Conservation (phyloP, 1,140 invertebrate species). For the Leptoteleia sp. region DNA sequence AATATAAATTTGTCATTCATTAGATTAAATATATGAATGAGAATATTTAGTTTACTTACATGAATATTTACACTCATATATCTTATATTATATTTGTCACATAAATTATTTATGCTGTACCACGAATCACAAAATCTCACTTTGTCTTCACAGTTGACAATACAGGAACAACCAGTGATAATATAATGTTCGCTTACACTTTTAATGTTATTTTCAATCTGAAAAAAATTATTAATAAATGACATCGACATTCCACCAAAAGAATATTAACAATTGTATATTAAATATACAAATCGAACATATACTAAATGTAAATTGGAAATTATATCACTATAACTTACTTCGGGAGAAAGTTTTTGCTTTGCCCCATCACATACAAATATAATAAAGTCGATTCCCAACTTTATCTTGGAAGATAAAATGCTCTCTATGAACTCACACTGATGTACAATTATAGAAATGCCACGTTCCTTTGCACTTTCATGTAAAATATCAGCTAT, state of each 20-base stretch:
- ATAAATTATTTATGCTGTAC: slow-evolving; percentile 65
- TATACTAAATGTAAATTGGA: no score
- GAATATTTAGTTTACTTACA: slow-evolving; percentile 66
- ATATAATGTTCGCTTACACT: slow-evolving; percentile 73
- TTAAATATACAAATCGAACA: slow-evolving; percentile 5
- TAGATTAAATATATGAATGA: no score
- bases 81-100: slow-evolving; percentile 73
- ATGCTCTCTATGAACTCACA: slow-evolving; percentile 73
- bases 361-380: slow-evolving; percentile 73
- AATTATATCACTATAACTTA: no score
- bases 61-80: slow-evolving; percentile 70
- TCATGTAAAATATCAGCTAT: slow-evolving; percentile 69
- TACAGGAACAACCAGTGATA: slow-evolving; percentile 68
- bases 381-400: slow-evolving; percentile 75
- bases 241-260: not conserved
- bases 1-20: no score
- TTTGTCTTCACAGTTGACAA: slow-evolving; percentile 73
- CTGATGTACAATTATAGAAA: slow-evolving; percentile 70
- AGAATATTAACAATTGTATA: slow-evolving; percentile 9
- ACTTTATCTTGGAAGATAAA: slow-evolving; percentile 42
- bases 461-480: slow-evolving; percentile 61
- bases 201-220: slow-evolving; percentile 74
- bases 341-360: slow-evolving; percentile 67
- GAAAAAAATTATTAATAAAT: slow-evolving; percentile 45
- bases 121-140: slow-evolving; percentile 59